These are phyloP conservation scores for Cosmorhoe ocellata DNA, from an alignment of 2,888 invertebrate genomes.

Conservation along the genomic window DNA sequence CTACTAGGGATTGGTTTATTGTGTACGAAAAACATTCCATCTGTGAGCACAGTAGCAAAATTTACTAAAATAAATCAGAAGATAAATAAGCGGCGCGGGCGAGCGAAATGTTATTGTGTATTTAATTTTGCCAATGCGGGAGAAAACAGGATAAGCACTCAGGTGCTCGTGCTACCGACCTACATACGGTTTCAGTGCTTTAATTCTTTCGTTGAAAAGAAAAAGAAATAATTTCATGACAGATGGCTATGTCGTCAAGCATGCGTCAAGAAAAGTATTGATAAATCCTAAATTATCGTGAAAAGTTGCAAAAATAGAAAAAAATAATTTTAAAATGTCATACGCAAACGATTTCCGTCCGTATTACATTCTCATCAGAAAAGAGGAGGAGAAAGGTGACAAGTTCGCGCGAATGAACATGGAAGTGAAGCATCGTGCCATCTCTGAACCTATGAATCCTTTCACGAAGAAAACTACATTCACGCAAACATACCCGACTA, in stretches of 20 bases:
- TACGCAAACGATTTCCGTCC: conserved; percentile 68
- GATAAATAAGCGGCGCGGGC: too few species aligned
- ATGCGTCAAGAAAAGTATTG: neutral
- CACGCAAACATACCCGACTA: conserved; percentile 71
- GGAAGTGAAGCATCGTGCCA: conserved; percentile 62
- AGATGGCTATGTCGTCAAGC: neutral
- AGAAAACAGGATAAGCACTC: too few species aligned
- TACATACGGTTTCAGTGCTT: too few species aligned
- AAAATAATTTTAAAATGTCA: conserved; percentile 43
- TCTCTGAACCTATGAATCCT: conserved; percentile 55
- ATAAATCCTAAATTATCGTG: conserved; percentile 11
- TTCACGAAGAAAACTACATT: conserved; percentile 59
- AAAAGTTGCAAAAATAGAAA: conserved; percentile 19
- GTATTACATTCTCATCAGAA: conserved; percentile 62
- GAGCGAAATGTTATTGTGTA: neutral
- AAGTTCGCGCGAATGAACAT: conserved; percentile 66
- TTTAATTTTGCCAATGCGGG: too few species aligned
- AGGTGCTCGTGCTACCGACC: too few species aligned
- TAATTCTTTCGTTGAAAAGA: too few species aligned
- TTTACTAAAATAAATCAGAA: too few species aligned
- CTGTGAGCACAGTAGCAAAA: too few species aligned
- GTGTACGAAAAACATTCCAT: too few species aligned
- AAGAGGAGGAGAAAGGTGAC: conserved; percentile 76
- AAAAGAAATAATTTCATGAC: neutral
- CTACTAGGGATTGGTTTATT: too few species aligned